A percentile compares a stretch with the other conserved stretches of the same genome.
Conservation (phyloP, 2,888 invertebrate species). For the Pyrocoelia pectoralis region DNA sequence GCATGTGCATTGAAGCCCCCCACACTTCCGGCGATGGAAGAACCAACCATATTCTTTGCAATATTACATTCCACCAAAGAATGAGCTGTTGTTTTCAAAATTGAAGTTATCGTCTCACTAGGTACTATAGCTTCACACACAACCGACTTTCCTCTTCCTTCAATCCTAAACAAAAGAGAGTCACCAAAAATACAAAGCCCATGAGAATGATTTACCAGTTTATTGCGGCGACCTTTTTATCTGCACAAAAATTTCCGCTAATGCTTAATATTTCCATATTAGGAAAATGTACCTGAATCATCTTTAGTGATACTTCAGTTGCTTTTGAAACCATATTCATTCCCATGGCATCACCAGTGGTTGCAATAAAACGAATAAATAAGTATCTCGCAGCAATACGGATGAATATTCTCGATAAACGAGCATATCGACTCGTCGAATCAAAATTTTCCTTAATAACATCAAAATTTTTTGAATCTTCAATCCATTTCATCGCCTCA, state of each 20-base stretch:
- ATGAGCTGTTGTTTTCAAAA: conserved; percentile 87
- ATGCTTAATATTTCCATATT: conserved; percentile 94
- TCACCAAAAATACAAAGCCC: background rate
- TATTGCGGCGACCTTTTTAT: conserved; percentile 96
- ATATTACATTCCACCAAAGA: conserved; percentile 90
- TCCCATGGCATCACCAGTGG: conserved; percentile 99
- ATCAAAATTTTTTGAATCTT: conserved; percentile 78
- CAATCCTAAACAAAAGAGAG: conserved; percentile 66
- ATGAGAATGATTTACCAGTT: conserved; percentile 82
- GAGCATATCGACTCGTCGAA: conserved; percentile 89
- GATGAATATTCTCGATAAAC: conserved; percentile 81
- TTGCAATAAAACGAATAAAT: conserved; percentile 93
- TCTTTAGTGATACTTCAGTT: conserved; percentile 85
- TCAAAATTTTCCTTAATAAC: conserved; percentile 88
- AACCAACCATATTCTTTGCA: conserved; percentile 93
- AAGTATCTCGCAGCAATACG: conserved; percentile 89
- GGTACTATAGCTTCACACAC: conserved; percentile 92
- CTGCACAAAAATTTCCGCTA: conserved; percentile 97
- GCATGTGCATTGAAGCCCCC: conserved; percentile 98
- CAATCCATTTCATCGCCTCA: conserved; percentile 86
- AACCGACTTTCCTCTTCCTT: conserved; percentile 96
- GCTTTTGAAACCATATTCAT: conserved; percentile 99
- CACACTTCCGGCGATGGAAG: conserved; percentile 93
- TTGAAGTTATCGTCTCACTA: conserved; percentile 72
- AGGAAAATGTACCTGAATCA: conserved; percentile 77